Percentiles rank a stretch among this genome's conserved stretches.
Conservation (phyloP, 2,888 invertebrate genomes). For the Lutraria lutraria region DNA sequence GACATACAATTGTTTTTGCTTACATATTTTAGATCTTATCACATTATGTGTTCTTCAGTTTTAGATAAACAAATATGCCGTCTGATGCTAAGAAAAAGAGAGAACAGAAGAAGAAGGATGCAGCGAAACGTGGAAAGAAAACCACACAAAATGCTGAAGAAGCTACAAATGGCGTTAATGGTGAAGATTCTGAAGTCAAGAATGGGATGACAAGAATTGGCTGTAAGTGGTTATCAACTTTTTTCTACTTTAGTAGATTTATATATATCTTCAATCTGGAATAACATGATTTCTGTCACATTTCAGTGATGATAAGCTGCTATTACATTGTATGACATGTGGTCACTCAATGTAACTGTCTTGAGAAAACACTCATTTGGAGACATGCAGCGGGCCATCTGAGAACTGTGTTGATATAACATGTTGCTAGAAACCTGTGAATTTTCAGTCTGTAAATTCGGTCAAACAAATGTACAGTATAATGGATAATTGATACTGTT, state of each 20-base stretch:
- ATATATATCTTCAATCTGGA: not conserved
- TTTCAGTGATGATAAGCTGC: slow-evolving; percentile 63
- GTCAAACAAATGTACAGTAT: too few species aligned
- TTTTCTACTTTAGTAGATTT: not conserved
- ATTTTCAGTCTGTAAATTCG: too few species aligned
- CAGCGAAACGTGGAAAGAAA: slow-evolving; percentile 90
- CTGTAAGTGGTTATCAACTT: not conserved
- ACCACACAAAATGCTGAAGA: slow-evolving; percentile 42
- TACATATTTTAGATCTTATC: too few species aligned
- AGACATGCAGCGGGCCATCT: slow-evolving; percentile 71
- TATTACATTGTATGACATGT: slow-evolving; percentile 61
- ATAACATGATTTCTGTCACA: not conserved
- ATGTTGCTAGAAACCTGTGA: not conserved
- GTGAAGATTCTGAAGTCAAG: slow-evolving; percentile 30
- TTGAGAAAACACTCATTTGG: slow-evolving; percentile 51
- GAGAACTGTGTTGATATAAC: slow-evolving; percentile 33
- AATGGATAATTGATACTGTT: not conserved
- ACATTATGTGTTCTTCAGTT: not conserved
- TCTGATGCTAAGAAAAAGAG: slow-evolving; percentile 99
- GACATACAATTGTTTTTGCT: too few species aligned
- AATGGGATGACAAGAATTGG: slow-evolving; percentile 32
- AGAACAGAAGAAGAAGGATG: slow-evolving; percentile 98
- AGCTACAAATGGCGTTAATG: slow-evolving; percentile 57
- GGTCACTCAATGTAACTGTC: slow-evolving; percentile 57
- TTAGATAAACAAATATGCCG: slow-evolving; percentile 91